Base-by-base conservation (phyloP, 2,888 invertebrate species). In the Stegana nigrithorax region DNA sequence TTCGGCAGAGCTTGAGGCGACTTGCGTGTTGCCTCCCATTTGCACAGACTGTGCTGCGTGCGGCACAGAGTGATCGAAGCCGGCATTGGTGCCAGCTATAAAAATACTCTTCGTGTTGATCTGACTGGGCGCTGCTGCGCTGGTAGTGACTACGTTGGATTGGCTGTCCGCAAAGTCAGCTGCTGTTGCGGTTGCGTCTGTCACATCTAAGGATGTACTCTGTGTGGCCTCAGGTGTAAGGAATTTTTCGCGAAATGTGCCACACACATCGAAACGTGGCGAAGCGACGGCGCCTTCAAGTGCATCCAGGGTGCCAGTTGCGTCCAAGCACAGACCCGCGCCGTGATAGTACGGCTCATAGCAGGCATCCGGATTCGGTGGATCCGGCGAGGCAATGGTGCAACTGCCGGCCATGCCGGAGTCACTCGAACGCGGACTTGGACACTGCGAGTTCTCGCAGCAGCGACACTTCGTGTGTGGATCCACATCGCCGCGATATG, bases 351-450 rank as follows among this genome's bases (percentile, higher is more conserved):
- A 84, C 58, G 80, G 80, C 59, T 72, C 79, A 47, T 66, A 69
- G 17, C 67, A 66, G 1, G 42, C 67, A 29, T 80, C 75, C 14
- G 62, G 67, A 27, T 71, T 72, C 25, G 85, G 84, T n/a, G 90
- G 87, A 83, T 92, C 92, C 0, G 92, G 92, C 0, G 92, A 91
- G 4, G 92, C 89, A 65, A 92, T 87, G 61, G 91, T 90, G 78
- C 91, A 93, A 84, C 93, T 93, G 25, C 94, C 94, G 0, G 93
- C 94, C 86, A 95, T 92, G 23, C 95, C 95, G 0, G 94, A 94
- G 82, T 86, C 86, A 14, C 94, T 94, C 6, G 92, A 92, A 67
- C 92, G 87, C 0, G 91, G 91, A 83, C 92, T 92, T 39, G 89
- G 90, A 67, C 90, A 90, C 69, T 89, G 83, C 0, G 90, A 90